Evolutionary conservation across 2,888 invertebrate species (phyloP).

Genomic region (Drosophila mayaguana): DNA sequence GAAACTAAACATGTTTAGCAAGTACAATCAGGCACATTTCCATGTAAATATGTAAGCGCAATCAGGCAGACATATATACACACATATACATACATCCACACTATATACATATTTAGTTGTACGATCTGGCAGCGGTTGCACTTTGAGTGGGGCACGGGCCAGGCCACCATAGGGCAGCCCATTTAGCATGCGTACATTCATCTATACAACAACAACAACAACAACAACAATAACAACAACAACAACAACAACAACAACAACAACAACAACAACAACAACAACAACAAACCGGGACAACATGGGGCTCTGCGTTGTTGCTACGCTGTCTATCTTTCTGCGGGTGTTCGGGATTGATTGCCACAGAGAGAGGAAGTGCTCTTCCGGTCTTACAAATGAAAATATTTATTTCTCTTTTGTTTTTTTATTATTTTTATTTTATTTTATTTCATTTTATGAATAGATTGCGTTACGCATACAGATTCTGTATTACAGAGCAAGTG

Average conservation of each 20-base stretch:
- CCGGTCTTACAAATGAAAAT: conserved; percentile 82
- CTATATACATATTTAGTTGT: not conserved
- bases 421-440: conserved; percentile 54
- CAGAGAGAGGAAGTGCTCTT: conserved; percentile 80
- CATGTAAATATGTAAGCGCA: conserved; percentile 5
- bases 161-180: conserved; percentile 51
- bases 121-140: conserved; percentile 44
- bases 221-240: conserved; percentile 1
- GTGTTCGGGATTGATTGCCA: conserved; percentile 77
- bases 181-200: conserved; percentile 55
- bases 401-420: conserved; percentile 67
- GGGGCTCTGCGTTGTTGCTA: conserved; percentile 43
- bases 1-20: conserved; percentile 65
- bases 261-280: conserved; percentile 17
- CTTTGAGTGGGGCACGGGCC: conserved; percentile 54
- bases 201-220: conserved; percentile 28
- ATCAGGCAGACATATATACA: conserved; percentile 1
- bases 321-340: conserved; percentile 70
- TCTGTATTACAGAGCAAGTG: conserved; percentile 22
- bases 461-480: conserved; percentile 81
- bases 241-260: conserved; percentile 29
- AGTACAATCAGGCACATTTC: conserved; percentile 52
- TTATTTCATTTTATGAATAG: conserved; percentile 82
- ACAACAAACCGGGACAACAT: conserved; percentile 35
- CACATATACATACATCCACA: not conserved